Conservation (phyloP, 2,888 invertebrate species). For the Anagyrus pseudococci region DNA sequence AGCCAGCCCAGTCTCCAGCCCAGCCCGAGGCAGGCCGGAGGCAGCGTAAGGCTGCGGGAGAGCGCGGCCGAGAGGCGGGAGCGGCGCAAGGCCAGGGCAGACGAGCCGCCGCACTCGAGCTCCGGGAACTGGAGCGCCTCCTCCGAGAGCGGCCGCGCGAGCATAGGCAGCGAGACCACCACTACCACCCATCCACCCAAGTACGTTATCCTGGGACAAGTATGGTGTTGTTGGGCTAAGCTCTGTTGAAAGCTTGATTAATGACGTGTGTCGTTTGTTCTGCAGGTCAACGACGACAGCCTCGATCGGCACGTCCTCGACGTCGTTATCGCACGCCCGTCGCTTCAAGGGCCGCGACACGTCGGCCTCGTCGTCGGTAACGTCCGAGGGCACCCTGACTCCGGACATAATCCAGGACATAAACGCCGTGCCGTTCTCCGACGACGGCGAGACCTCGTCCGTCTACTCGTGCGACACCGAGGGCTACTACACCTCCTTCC, state of each 20-base stretch:
- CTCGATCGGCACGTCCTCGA: slow-evolving; percentile 60
- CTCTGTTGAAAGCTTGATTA: background rate
- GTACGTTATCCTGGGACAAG: slow-evolving; percentile 40
- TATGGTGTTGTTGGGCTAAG: background rate
- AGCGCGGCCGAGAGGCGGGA: slow-evolving; percentile 76
- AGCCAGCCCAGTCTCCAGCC: background rate
- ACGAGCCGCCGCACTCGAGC: slow-evolving; percentile 87
- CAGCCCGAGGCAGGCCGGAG: background rate
- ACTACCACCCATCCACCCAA: slow-evolving; percentile 67
- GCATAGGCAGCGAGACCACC: slow-evolving; percentile 84
- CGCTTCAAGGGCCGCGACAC: slow-evolving; percentile 64
- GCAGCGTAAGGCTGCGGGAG: slow-evolving; percentile 77
- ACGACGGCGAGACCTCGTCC: slow-evolving; percentile 87
- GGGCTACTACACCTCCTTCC: slow-evolving; percentile 97
- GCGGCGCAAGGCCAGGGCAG: slow-evolving; percentile 73
- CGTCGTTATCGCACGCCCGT: slow-evolving; percentile 58
- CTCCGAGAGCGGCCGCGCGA: slow-evolving; percentile 85
- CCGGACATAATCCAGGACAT: slow-evolving; percentile 83
- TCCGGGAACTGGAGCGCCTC: slow-evolving; percentile 96
- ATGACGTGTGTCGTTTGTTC: background rate
- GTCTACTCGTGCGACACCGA: slow-evolving; percentile 96
- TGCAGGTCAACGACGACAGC: slow-evolving; percentile 60
- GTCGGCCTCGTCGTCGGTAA: slow-evolving; percentile 83
- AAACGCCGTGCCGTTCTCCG: slow-evolving; percentile 64
- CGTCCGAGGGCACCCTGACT: slow-evolving; percentile 84